These are phyloP conservation scores for Eutrigla gurnardus DNA, from an alignment of 2,797 vertebrate genomes.

Conservation along the genomic window DNA sequence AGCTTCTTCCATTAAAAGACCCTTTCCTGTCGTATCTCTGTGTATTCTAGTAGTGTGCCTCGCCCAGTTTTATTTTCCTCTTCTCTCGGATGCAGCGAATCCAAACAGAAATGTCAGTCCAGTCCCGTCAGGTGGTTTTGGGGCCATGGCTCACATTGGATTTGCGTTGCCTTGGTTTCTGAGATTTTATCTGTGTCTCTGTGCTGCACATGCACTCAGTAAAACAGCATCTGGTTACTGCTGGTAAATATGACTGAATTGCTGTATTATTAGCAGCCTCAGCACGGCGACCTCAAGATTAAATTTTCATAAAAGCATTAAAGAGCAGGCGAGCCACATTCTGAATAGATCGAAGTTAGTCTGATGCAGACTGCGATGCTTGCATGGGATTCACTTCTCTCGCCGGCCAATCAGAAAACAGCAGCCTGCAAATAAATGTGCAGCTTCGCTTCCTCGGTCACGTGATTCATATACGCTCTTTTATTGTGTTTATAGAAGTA, in stretches of 20 bases:
- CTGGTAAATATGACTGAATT: slow-evolving; percentile 46
- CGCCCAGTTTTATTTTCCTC: no score
- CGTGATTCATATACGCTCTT: background rate
- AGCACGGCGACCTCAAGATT: background rate
- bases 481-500: background rate
- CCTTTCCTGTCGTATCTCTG: background rate
- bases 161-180: slow-evolving; percentile 80
- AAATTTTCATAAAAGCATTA: slow-evolving; percentile 10
- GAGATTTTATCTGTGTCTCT: slow-evolving; percentile 75
- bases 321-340: background rate
- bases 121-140: slow-evolving; percentile 26
- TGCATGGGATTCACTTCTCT: background rate
- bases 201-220: slow-evolving; percentile 50
- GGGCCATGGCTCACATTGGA: slow-evolving; percentile 48
- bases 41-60: background rate
- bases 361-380: background rate
- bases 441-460: background rate
- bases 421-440: background rate
- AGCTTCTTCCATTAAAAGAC: background rate
- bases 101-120: background rate
- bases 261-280: slow-evolving; percentile 10
- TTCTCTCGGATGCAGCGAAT: slow-evolving; percentile 1
- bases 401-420: background rate
- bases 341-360: slow-evolving; percentile 4
- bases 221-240: slow-evolving; percentile 35